Conservation (phyloP, 2,888 invertebrate genomes). For the Mycalesis mineus region DNA sequence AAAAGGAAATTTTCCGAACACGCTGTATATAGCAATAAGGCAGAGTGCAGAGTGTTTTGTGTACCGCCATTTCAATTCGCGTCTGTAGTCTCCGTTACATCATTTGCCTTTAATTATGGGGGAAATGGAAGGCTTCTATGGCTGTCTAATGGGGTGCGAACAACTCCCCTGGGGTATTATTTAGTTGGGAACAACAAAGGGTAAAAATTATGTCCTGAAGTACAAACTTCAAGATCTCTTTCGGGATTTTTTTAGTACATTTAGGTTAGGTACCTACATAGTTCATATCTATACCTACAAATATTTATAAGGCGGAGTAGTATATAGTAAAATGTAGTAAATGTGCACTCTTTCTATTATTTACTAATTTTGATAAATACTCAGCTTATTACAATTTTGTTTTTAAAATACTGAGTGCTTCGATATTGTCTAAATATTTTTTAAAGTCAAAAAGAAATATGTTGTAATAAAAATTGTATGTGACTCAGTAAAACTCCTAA, state of each 20-base stretch:
- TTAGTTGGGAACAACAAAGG: slow-evolving; percentile 23
- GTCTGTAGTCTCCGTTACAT: slow-evolving; percentile 47
- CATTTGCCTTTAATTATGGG: slow-evolving; percentile 64
- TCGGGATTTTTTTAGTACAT: neutral
- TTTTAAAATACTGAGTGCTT: no score
- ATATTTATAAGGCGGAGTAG: no score
- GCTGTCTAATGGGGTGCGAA: slow-evolving; percentile 28
- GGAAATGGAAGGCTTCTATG: slow-evolving; percentile 30
- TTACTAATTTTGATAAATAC: no score
- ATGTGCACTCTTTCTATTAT: no score
- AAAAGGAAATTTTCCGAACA: slow-evolving; percentile 17
- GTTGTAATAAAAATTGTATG: no score
- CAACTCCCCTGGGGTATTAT: slow-evolving; percentile 20
- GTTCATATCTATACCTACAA: no score
- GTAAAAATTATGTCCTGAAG: slow-evolving; percentile 15
- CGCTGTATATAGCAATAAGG: slow-evolving; percentile 63
- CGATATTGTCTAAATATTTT: no score
- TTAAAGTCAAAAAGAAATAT: no score
- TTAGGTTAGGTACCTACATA: no score
- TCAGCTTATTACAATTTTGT: no score
- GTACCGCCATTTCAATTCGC: slow-evolving; percentile 53
- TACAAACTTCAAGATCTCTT: neutral
- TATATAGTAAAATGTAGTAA: no score
- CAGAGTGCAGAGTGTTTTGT: slow-evolving; percentile 70
- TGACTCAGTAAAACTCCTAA: no score